phyloP scores from a whole-genome alignment of 2,888 invertebrate genomes.

The Epistrophella euchroma region DNA sequence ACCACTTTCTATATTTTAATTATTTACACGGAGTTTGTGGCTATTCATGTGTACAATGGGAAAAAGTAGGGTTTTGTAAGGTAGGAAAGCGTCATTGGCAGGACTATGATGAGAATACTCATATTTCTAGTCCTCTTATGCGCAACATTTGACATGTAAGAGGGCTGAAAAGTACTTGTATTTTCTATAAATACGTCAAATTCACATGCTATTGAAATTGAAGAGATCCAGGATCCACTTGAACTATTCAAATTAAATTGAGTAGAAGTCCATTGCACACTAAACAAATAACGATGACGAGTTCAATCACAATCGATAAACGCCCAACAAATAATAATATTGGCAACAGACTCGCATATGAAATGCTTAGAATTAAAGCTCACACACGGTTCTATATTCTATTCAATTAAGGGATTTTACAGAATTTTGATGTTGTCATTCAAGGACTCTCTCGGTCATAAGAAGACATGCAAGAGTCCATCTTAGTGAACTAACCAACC shows the following conservation, averaged over 20 bases:
- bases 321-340: slow-evolving; percentile 22
- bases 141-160: slow-evolving; percentile 49
- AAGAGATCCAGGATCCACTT: background rate
- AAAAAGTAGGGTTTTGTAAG: background rate
- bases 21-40: background rate
- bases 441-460: background rate
- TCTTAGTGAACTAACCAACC: background rate
- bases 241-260: slow-evolving; percentile 11
- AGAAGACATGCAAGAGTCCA: background rate
- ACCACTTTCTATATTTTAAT: slow-evolving; percentile 55
- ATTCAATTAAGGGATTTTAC: slow-evolving; percentile 1
- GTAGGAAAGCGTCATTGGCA: slow-evolving; percentile 23
- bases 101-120: background rate
- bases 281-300: slow-evolving; percentile 25
- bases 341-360: slow-evolving; percentile 23
- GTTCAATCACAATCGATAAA: slow-evolving; percentile 2
- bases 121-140: background rate
- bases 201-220: slow-evolving; percentile 35
- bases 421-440: background rate
- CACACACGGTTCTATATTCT: background rate
- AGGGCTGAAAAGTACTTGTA: slow-evolving; percentile 44
- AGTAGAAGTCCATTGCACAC: slow-evolving; percentile 19
- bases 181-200: slow-evolving; percentile 58
- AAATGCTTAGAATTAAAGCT: background rate
- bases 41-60: background rate